Evolutionary conservation across 2,113 vertebrate species (phyloP), one percentile per base, ranked within the genome.

Genomic region (Nicator chloris): DNA sequence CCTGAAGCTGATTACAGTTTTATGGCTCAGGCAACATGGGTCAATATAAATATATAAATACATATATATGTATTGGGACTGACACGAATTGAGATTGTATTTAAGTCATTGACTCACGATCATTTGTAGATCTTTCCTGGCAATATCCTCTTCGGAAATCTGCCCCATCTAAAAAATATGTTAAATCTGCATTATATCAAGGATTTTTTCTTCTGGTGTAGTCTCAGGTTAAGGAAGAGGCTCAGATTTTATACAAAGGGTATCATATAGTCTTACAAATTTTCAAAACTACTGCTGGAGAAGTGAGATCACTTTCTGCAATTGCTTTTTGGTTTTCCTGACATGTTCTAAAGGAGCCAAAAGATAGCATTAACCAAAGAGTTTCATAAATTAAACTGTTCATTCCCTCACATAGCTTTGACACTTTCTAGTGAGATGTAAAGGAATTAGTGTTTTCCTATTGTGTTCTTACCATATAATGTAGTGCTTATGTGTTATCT

Each of bases 41-140:
- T 88, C 51, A 86, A 39, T 68, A 39, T 70, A 54, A n/a, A 80
- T 35, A 39, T 33, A n/a, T 53, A 61, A 16, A 59, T 61, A 39
- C 17, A 37, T 56, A 21, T 45, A 4, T 60, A 54, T 60, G 8
- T 66, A 59, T 78, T 45, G 68, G 69, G 49, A 75, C 30, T 72
- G 76, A 70, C 75, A 54, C 35, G 33, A 88, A 88, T 73, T 71
- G 53, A 78, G 82, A 78, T 59, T 86, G 20, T 31, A 56, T 72
- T 91, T 76, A 88, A 82, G 16, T 42, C 31, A 39, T 76, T 82
- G 80, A 78, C 61, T 95, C n/a, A n/a, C 0, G 0, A 7, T 88
- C 22, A 70, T 94, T 94, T 94, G 57, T 90, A 72, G 57, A 69
- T 88, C 64, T 93, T 94, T 94, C 78, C 73, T 93, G 88, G 72